Percentiles rank a stretch among this genome's conserved stretches.
Evolutionary conservation across 2,113 vertebrate species (phyloP).

Genomic region (Otocyon megalotis): DNA sequence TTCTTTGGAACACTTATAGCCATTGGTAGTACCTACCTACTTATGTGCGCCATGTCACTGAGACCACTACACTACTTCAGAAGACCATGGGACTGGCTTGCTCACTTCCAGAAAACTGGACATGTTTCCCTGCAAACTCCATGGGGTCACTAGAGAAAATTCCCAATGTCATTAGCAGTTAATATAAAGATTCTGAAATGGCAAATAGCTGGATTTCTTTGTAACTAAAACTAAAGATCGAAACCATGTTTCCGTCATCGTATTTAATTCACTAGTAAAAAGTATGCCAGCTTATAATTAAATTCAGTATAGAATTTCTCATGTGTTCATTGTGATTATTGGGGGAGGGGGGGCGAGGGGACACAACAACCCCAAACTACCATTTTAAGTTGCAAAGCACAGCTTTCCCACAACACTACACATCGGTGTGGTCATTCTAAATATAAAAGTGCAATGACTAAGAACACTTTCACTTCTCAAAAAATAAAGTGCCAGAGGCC

Average conservation of each 20-base stretch:
- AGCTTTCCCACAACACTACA: background rate
- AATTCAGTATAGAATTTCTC: constrained; percentile 14
- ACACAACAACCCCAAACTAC: background rate
- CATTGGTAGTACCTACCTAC: constrained; percentile 83
- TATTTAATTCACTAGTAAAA: constrained; percentile 71
- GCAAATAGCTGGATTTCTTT: constrained; percentile 9
- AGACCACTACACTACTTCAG: constrained; percentile 74
- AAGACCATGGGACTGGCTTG: constrained; percentile 83
- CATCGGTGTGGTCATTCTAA: background rate
- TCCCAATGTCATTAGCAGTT: constrained; percentile 78
- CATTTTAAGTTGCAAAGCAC: background rate
- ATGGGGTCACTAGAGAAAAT: constrained; percentile 80
- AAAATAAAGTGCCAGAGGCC: background rate
- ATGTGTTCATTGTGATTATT: background rate
- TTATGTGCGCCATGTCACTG: constrained; percentile 80
- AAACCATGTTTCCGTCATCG: constrained; percentile 22
- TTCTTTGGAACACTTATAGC: constrained; percentile 80
- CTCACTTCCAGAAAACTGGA: constrained; percentile 59
- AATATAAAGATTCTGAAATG: background rate
- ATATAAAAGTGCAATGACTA: background rate
- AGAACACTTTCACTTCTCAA: constrained; percentile 41
- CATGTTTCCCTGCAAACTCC: constrained; percentile 20
- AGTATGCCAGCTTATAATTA: constrained; percentile 39
- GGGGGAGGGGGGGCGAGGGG: fast-evolving
- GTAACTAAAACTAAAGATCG: background rate